phyloP scores from a whole-genome alignment of 1,140 invertebrate genomes.

The Drosophila kikkawai region DNA sequence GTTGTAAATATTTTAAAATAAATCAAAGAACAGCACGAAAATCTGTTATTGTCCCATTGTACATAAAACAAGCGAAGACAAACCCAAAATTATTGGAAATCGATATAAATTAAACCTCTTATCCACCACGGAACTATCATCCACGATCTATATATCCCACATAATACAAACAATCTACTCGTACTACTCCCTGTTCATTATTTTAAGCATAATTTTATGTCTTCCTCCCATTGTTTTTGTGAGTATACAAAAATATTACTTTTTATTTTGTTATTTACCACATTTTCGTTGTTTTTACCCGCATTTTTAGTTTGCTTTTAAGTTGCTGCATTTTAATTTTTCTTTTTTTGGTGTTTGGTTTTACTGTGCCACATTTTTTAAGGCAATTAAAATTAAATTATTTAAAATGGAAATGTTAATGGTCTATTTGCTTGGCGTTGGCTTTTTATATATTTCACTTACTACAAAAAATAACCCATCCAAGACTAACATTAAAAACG shows the following conservation, averaged over 20 bases:
- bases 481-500: slow-evolving; percentile 3
- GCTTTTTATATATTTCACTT: background rate
- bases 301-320: slow-evolving; percentile 17
- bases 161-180: slow-evolving; percentile 60
- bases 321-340: slow-evolving; percentile 3
- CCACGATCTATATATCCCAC: slow-evolving; percentile 42
- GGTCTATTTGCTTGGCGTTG: slow-evolving; percentile 1
- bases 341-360: slow-evolving; percentile 1
- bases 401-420: background rate
- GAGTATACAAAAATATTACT: slow-evolving; percentile 79
- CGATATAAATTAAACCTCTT: slow-evolving; percentile 47
- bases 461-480: background rate
- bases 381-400: background rate
- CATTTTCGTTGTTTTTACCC: slow-evolving; percentile 9
- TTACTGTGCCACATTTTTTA: background rate
- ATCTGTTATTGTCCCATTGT: slow-evolving; percentile 39
- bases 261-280: slow-evolving; percentile 50
- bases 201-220: slow-evolving; percentile 77
- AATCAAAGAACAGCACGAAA: slow-evolving; percentile 25
- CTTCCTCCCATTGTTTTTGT: slow-evolving; percentile 80
- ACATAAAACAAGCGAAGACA: slow-evolving; percentile 40
- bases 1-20: slow-evolving; percentile 76
- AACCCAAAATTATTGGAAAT: slow-evolving; percentile 24
- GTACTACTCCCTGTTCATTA: slow-evolving; percentile 73
- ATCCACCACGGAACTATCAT: slow-evolving; percentile 34